These are phyloP conservation scores for Panorpa germanica DNA, from an alignment of 2,888 invertebrate species.

Conservation along the genomic window DNA sequence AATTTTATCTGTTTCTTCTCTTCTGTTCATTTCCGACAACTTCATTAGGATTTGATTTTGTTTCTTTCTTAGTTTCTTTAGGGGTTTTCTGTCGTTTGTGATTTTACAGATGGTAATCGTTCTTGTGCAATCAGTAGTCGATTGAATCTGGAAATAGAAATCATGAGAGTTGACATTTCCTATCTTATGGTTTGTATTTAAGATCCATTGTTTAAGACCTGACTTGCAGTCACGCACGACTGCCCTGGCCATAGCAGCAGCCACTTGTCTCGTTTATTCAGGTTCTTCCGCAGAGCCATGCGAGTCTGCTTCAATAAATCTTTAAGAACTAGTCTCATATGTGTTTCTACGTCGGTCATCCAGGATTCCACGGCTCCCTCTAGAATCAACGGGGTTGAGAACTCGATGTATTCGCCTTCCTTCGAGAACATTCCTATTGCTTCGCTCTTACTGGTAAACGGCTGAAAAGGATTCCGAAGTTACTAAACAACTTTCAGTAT, in stretches of 20 bases:
- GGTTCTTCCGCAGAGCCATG: slow-evolving; percentile 50
- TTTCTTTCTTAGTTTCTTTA: slow-evolving; percentile 64
- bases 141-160: slow-evolving; percentile 65
- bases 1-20: slow-evolving; percentile 50
- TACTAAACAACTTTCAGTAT: background rate
- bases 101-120: slow-evolving; percentile 58
- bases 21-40: slow-evolving; percentile 60
- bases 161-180: too few species aligned
- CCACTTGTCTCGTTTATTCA: slow-evolving; percentile 68
- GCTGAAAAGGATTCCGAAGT: slow-evolving; percentile 6
- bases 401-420: slow-evolving; percentile 69
- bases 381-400: slow-evolving; percentile 41
- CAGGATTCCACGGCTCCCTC: slow-evolving; percentile 72
- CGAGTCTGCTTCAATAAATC: slow-evolving; percentile 43
- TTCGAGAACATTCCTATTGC: slow-evolving; percentile 60
- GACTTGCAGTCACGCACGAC: slow-evolving; percentile 69
- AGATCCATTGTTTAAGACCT: slow-evolving; percentile 26
- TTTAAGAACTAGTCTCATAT: slow-evolving; percentile 37
- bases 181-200: too few species aligned
- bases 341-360: slow-evolving; percentile 49
- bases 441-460: slow-evolving; percentile 22
- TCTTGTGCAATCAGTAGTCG: slow-evolving; percentile 75
- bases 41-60: slow-evolving; percentile 55
- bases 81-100: slow-evolving; percentile 56
- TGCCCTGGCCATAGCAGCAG: slow-evolving; percentile 73